Base-by-base conservation (phyloP, 2,888 invertebrate genomes). In the Thecocarcelia acutangulata region DNA sequence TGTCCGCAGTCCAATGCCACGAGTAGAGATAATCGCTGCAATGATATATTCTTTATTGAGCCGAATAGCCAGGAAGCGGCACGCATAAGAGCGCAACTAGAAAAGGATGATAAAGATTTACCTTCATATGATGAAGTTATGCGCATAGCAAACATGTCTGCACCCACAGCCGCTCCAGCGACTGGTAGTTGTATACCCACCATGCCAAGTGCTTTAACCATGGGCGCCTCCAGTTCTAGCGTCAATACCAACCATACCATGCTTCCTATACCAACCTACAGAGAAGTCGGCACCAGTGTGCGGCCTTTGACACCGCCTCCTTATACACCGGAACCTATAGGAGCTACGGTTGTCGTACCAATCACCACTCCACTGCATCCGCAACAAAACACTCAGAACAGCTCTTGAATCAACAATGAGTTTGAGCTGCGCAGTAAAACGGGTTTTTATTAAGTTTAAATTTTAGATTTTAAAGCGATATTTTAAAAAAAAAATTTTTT, bases 91-190 rank as follows among this genome's bases (percentile, higher is more conserved):
- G 86, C 87, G 13, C 88, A 87, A 75, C 82, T 87, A 37, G 87
- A 87, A 15, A 90, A 90, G 74, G 88, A 89, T 75, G 90, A 90
- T 17, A 89, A 88, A 69, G 90, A 90, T 15, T 84, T 90, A 80
- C 90, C 90, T 44, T 86, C 86, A 73, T 90, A 90, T 58, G 90
- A 90, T 37, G 90, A 90, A 56, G 90, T 89, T n/a, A 88, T 90
- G 84, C 88, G 87, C 19, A 87, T 90, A 86, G 87, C 88, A 40
- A 84, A 85, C 56, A 66, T 87, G 4, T 84, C 85, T 2, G 81
- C 78, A 13, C 59, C 83, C 11, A 66, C 72, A 17, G 44, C 81
- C 1, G 19, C 75, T n/a, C 19, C 42, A 21, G 59, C 61, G 0
- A n/a, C n/a, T n/a, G n/a, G n/a, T n/a, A n/a, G n/a, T n/a, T n/a